phyloP scores from a whole-genome alignment of 2,797 vertebrate genomes.

The Aldrovandia affinis region DNA sequence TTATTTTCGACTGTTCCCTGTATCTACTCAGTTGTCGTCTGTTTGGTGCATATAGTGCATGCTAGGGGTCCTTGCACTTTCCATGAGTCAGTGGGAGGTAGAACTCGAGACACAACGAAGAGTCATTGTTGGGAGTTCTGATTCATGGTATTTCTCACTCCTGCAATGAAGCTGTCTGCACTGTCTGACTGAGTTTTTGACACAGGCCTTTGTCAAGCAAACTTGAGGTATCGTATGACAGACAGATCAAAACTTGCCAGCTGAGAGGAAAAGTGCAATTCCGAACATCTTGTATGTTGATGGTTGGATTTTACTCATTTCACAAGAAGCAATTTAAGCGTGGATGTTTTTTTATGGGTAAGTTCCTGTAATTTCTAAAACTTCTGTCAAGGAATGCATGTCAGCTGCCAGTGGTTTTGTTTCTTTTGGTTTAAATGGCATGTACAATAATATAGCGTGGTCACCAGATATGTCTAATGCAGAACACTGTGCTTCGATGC shows the following conservation, averaged over 20 bases:
- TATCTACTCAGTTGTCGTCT: no score
- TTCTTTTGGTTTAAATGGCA: background rate
- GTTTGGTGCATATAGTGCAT: background rate
- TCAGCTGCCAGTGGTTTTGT: background rate
- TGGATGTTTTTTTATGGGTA: background rate
- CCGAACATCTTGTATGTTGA: background rate
- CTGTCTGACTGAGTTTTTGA: conserved; percentile 3
- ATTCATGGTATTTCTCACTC: background rate
- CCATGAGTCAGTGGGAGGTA: background rate
- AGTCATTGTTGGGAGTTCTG: background rate
- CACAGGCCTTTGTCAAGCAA: background rate
- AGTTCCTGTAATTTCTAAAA: background rate
- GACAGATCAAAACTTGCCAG: conserved; percentile 7
- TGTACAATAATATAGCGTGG: background rate
- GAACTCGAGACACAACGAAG: background rate
- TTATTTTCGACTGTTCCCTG: no score
- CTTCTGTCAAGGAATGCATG: background rate
- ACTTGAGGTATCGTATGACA: background rate
- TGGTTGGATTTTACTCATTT: background rate
- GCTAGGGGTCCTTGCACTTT: background rate
- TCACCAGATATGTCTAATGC: background rate
- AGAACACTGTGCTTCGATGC: conserved; percentile 4
- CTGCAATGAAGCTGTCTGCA: background rate
- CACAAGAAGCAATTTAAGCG: background rate
- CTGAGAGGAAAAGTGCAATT: background rate